Base-by-base conservation (phyloP, 2,113 vertebrate genomes). In the Macroglossus sobrinus region DNA sequence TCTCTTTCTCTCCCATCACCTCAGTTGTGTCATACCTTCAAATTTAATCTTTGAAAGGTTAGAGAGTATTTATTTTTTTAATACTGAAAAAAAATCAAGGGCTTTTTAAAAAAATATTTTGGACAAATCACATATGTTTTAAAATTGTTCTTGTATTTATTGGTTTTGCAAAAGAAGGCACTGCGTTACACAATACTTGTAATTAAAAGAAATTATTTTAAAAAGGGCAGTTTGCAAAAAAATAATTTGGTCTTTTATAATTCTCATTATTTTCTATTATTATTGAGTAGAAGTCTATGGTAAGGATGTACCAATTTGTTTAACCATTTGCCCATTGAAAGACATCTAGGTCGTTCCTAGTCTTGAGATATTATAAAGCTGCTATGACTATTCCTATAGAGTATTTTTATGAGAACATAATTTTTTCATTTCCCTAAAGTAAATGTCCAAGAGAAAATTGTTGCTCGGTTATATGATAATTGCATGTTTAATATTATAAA, bases 221-320 rank as follows among this genome's bases (percentile, higher is more conserved):
- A 89, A 97, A 95, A 96, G 93, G 94, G 96, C 96, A 98, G 97
- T 97, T 97, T 97, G 96, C 92, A 98, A 97, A 98, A 97, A 97
- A 80, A 96, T 98, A 97, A 98, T 98, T 97, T 96, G 97, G 95
- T 98, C 96, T 98, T 98, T 99, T 98, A 96, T 98, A 98, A 97
- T 98, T 92, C 97, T 98, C 98, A 98, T 98, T 98, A 98, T 28
- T 59, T 10, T 45, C 40, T 66, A 50, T 35, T 57, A 9, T 38
- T 28, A 16, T 19, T 43, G 61, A 89, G 28, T 43, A 55, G 33
- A 22, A 38, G 12, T 71, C 4, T 35, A 28, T 45, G 22, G 7
- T 19, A 9, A 28, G 38, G 63, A n/a, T 40, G 12, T 10, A 28
- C 24, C 15, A 35, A 38, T 38, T 14, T 43, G 28, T 89, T 55